phyloP scores from a whole-genome alignment of 2,888 invertebrate genomes.

The Polyploca ridens region DNA sequence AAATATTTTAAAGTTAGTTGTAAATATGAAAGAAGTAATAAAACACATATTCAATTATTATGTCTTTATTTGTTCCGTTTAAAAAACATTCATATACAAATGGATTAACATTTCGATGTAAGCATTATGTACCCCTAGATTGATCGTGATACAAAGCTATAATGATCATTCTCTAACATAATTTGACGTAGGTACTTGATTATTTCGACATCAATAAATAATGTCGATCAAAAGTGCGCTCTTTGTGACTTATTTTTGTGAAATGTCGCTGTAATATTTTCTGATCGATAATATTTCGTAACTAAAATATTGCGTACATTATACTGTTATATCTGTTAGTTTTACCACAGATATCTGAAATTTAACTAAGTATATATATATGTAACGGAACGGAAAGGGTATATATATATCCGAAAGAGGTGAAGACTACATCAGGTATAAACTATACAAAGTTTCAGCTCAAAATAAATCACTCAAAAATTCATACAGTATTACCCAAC shows the following conservation, averaged over 20 bases:
- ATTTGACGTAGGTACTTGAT: not conserved
- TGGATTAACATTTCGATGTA: conserved; percentile 38
- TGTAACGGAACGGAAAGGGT: no score
- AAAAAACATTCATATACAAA: conserved; percentile 49
- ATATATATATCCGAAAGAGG: no score
- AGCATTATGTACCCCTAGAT: conserved; percentile 19
- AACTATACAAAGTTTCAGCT: no score
- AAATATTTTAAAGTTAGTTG: no score
- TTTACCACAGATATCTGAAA: no score
- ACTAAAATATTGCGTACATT: not conserved
- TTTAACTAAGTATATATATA: no score
- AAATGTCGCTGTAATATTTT: not conserved
- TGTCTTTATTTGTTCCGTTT: conserved; percentile 45
- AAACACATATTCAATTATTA: conserved; percentile 31
- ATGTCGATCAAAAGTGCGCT: no score
- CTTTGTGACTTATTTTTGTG: no score
- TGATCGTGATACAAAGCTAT: conserved; percentile 16
- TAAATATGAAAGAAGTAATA: conserved; percentile 21
- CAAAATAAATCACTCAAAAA: no score
- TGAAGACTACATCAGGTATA: no score
- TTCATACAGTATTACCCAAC: no score
- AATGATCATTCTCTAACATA: not conserved
- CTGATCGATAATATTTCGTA: not conserved
- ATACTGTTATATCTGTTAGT: not conserved
- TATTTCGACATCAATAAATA: not conserved